Evolutionary conservation across 2,888 invertebrate genomes (phyloP).

Genomic region (Tipula confusa): DNA sequence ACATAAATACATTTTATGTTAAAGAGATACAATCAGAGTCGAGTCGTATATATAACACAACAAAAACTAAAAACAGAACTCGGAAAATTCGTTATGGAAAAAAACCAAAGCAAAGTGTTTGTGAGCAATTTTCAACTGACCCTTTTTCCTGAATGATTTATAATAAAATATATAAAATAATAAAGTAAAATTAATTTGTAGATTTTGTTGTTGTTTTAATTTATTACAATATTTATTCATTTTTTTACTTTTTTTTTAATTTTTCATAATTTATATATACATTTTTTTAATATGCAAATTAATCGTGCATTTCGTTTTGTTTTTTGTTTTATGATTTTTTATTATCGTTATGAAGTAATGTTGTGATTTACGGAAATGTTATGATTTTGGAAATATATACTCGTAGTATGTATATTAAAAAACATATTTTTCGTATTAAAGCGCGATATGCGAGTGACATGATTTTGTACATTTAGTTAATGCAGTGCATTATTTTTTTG

Average conservation of each 20-base stretch:
- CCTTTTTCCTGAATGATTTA: slow-evolving; percentile 9
- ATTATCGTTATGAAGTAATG: not conserved
- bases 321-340: not conserved
- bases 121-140: not conserved
- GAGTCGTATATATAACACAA: not conserved
- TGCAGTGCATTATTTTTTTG: no score
- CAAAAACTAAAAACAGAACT: not conserved
- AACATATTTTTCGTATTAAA: no score
- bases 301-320: not conserved
- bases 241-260: not conserved
- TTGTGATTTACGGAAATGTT: not conserved
- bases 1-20: slow-evolving; percentile 12
- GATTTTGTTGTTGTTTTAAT: slow-evolving; percentile 5
- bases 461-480: no score
- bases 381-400: not conserved
- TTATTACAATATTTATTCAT: not conserved
- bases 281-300: slow-evolving; percentile 20
- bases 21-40: not conserved
- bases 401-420: no score
- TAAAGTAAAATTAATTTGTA: slow-evolving; percentile 20
- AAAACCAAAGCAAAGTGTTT: not conserved
- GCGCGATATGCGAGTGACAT: no score
- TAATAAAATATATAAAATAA: not conserved
- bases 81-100: not conserved
- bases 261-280: not conserved